These are phyloP conservation scores for Hippocampus comes DNA, from an alignment of 2,113 vertebrate genomes.

Conservation along the genomic window DNA sequence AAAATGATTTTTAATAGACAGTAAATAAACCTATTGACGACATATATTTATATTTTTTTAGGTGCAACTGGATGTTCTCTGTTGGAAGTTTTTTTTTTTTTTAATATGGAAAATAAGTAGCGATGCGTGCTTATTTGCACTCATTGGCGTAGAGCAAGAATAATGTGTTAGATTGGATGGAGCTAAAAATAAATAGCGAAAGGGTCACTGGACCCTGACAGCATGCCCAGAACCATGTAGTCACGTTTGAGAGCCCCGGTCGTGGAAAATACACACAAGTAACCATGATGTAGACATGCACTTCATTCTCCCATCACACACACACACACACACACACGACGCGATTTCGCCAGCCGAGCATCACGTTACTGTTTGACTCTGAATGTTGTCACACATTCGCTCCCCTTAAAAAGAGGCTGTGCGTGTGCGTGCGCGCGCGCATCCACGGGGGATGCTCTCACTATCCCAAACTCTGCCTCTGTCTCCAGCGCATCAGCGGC, in stretches of 20 bases:
- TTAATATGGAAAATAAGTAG: background rate
- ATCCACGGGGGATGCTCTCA: constrained; percentile 60
- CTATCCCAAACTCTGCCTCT: constrained; percentile 67
- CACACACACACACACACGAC: background rate
- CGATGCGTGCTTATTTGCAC: background rate
- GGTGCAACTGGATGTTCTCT: background rate
- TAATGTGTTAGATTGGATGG: constrained; percentile 28
- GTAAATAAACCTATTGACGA: too few relatives aligned
- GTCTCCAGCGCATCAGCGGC: constrained; percentile 65
- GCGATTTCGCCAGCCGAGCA: constrained; percentile 13
- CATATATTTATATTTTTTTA: too few relatives aligned
- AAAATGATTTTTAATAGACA: too few relatives aligned
- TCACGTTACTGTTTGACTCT: constrained; percentile 20
- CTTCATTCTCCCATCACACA: background rate
- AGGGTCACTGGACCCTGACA: constrained; percentile 51
- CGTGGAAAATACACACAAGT: constrained; percentile 12
- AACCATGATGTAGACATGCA: constrained; percentile 9
- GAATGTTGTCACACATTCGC: constrained; percentile 32
- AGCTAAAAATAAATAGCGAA: constrained; percentile 50
- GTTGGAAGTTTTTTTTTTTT: background rate
- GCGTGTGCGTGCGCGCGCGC: constrained; percentile 27
- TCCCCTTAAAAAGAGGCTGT: constrained; percentile 2
- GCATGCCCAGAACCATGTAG: constrained; percentile 53
- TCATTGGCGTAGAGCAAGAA: constrained; percentile 13
- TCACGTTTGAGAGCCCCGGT: constrained; percentile 44